Base-by-base conservation (phyloP, 2,113 vertebrate species). In the Rynchops niger region DNA sequence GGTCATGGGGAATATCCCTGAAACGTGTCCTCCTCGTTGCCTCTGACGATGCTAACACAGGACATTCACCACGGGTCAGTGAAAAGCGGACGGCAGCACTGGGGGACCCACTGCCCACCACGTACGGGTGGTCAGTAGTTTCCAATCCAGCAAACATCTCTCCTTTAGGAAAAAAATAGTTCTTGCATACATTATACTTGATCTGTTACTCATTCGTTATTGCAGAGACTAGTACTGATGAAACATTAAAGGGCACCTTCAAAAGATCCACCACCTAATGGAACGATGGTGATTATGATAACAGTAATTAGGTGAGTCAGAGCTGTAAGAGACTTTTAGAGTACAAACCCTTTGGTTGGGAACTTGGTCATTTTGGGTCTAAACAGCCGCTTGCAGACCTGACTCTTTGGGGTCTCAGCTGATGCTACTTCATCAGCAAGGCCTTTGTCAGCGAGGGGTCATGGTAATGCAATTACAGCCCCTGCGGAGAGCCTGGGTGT, bases 221-320 rank as follows among this genome's bases (percentile, higher is more conserved):
- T 93, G 82, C 94, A 92, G 67, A 53, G 59, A 12, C 26, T 9
- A 18, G 65, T 6, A 27, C 45, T 95, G 95, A 91, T 58, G 95
- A 92, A 95, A 95, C 65, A 23, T 50, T 73, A 88, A 83, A 83
- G 61, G 84, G 72, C 92, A 86, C 80, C 90, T 95, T 66, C 69
- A 52, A 30, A 90, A 92, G 82, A 49, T 91, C 67, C 94, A 74
- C 94, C 95, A 63, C 95, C 92, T 95, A 65, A 5, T 15, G 58
- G 79, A 58, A 40, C 2, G 71, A 93, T 90, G 58, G 80, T 40
- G 88, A 40, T 42, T 65, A 40, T 15, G 95, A 94, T 74, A 87
- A 25, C 86, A 9, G 72, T 61, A 88, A 95, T 92, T 90, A 86
- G 91, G 76, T 96, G 94, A 96, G 53, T 96, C 95, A 96, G 93